Conservation (phyloP, 2,113 vertebrate species). For the Catagonus wagneri region DNA sequence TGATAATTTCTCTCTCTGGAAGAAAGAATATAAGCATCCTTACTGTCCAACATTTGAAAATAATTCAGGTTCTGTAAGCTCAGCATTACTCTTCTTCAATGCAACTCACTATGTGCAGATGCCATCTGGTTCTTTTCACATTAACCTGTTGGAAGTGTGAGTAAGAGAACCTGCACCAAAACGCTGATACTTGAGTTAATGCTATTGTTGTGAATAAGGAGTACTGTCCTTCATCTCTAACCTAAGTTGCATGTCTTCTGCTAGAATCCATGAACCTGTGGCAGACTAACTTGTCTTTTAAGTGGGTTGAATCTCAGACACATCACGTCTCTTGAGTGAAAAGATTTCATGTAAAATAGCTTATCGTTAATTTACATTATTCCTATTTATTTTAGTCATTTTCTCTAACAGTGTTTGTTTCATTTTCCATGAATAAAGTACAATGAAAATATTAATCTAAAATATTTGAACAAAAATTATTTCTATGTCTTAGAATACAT, state of each 20-base stretch:
- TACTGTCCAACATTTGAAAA: background rate
- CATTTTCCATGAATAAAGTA: conserved; percentile 9
- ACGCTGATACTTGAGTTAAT: background rate
- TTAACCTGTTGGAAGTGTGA: background rate
- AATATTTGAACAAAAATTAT: background rate
- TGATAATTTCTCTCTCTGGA: background rate
- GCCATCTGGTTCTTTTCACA: background rate
- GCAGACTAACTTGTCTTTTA: background rate
- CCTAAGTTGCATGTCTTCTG: background rate
- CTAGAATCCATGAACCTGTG: background rate
- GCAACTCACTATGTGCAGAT: no score
- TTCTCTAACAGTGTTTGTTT: background rate
- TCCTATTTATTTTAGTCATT: background rate
- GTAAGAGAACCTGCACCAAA: background rate
- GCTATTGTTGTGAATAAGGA: background rate
- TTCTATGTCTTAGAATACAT: background rate
- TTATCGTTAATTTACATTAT: background rate
- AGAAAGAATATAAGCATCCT: background rate
- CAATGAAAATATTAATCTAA: background rate
- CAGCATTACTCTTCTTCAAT: background rate
- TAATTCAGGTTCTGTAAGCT: background rate
- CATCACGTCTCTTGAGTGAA: background rate
- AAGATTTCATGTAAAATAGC: background rate
- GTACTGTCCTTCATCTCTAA: background rate
- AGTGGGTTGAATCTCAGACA: background rate